These are phyloP conservation scores for Ginglymostoma cirratum DNA, from an alignment of 2,113 vertebrate genomes.

Conservation along the genomic window DNA sequence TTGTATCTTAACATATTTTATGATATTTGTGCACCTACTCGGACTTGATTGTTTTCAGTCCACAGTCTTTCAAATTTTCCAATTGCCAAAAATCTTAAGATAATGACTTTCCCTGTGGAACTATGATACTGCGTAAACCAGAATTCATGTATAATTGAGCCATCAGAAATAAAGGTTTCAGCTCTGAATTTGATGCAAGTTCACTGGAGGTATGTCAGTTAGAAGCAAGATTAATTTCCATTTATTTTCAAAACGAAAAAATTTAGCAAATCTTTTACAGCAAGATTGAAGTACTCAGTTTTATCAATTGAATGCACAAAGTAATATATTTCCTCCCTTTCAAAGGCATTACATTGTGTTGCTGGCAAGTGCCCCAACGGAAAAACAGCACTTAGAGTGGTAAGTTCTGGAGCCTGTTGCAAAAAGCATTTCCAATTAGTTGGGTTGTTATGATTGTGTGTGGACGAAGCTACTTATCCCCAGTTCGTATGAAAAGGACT, in stretches of 20 bases:
- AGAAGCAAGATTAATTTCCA: background rate
- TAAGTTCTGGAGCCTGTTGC: constrained; percentile 57
- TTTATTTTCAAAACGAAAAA: background rate
- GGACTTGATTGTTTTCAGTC: background rate
- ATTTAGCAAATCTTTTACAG: constrained; percentile 5
- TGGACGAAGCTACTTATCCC: background rate
- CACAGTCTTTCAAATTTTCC: background rate
- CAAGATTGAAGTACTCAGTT: background rate
- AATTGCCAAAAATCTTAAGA: background rate
- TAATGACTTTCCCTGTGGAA: background rate
- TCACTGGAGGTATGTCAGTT: background rate
- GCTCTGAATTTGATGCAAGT: background rate
- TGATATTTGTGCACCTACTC: background rate
- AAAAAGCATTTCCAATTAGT: background rate
- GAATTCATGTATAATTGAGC: background rate
- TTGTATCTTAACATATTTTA: background rate
- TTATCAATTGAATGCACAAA: background rate
- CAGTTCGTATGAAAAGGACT: background rate
- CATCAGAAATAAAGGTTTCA: background rate
- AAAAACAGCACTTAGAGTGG: constrained; percentile 80
- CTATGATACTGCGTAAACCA: background rate
- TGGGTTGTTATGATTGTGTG: background rate
- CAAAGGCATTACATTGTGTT: constrained; percentile 90
- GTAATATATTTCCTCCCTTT: constrained; percentile 45
- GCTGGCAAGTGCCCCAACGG: constrained; percentile 74